Evolutionary conservation across 2,797 vertebrate genomes (phyloP), one percentile per base, ranked within the genome.

Genomic region (Pogonophryne albipinna): DNA sequence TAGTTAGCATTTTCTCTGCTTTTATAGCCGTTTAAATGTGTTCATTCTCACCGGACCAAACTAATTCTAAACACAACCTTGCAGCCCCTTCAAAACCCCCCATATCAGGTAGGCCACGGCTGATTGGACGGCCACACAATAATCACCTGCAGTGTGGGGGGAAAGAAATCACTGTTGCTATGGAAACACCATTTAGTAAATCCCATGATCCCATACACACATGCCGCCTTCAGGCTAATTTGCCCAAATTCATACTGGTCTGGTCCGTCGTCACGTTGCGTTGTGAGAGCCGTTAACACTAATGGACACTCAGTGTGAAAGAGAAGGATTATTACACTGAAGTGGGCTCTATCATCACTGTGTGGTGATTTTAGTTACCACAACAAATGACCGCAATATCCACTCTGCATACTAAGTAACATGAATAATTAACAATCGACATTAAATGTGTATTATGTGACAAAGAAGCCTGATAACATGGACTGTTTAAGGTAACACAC

Each of bases 171-270:
- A 66, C 71, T 71, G 92, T 94, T 93, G 78, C 90, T 78, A 91
- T 92, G 85, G 92, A 85, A 91, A 93, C 86, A 79, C 67, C 75
- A 87, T 88, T 90, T 82, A 87, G 72, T 76, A 27, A 76, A 65
- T 76, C 76, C 80, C 78, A 67, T 62, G 71, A 76, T 83, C 77
- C 76, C 56, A 53, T 56, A 41, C 11, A 0, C 71, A 52, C 62
- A 71, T 46, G 74, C 71, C 68, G 71, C 78, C 67, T 80, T 68
- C 70, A 76, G 82, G 15, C 67, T 85, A 79, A 89, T 87, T 86
- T 83, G n/a, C 57, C 76, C 55, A 81, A 87, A 82, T 59, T 81
- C 74, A 73, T 51, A 74, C 52, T 23, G 31, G 62, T 75, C 52
- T 34, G 41, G 62, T 75, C 71, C 68, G 53, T 74, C 44, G 17